These are phyloP conservation scores for Aphelenchoides avenae DNA, from an alignment of 1,140 invertebrate genomes.

Conservation along the genomic window DNA sequence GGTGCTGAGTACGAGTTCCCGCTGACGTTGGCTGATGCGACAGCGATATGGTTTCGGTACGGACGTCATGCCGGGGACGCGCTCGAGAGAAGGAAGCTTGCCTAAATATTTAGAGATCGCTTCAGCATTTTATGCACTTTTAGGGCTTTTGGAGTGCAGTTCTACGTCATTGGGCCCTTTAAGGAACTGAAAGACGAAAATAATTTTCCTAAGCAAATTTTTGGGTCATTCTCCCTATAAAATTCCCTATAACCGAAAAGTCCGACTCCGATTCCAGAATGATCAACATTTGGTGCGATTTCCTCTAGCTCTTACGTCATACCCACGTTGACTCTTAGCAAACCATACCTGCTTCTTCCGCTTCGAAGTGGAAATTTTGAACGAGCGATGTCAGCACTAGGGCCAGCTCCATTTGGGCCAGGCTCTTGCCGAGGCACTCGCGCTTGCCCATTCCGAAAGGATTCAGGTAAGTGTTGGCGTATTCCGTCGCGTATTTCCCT, in stretches of 20 bases:
- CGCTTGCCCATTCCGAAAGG: conserved; percentile 52
- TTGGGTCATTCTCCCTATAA: no score
- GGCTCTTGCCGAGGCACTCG: conserved; percentile 54
- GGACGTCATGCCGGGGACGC: conserved; percentile 5
- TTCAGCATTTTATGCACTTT: no score
- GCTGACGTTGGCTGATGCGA: conserved; percentile 1
- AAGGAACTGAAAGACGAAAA: background rate
- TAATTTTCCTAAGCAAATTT: conserved; percentile 1
- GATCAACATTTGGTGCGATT: background rate
- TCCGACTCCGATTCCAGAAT: no score
- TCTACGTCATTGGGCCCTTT: no score
- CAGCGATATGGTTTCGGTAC: background rate
- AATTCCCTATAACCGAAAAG: no score
- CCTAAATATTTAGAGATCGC: no score
- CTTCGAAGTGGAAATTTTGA: conserved; percentile 53
- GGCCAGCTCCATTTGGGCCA: conserved; percentile 60
- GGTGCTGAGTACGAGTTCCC: no score
- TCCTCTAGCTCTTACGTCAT: background rate
- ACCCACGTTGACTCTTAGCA: no score
- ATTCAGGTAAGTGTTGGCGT: conserved; percentile 23
- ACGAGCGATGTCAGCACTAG: conserved; percentile 55
- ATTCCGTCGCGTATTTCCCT: conserved; percentile 30
- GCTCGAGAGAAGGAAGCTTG: background rate
- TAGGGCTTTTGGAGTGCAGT: no score
- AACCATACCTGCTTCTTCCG: conserved; percentile 12